These are phyloP conservation scores for Arnoldichthys spilopterus DNA, from an alignment of 2,797 vertebrate genomes.

Conservation along the genomic window DNA sequence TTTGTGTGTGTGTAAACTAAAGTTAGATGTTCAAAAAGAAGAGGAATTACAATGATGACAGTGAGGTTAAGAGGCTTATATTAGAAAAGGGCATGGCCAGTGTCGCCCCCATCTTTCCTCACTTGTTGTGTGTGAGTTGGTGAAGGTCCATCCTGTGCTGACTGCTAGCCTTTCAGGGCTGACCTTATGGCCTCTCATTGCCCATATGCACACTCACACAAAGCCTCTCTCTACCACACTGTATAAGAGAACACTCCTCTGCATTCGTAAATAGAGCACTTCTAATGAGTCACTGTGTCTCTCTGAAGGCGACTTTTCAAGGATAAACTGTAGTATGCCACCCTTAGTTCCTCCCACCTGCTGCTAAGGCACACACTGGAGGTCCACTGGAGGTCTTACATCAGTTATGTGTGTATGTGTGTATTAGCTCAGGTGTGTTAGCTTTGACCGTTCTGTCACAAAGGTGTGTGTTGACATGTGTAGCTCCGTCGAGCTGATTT, in stretches of 20 bases:
- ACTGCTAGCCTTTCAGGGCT: constrained; percentile 4
- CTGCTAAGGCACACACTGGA: not conserved
- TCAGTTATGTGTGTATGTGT: constrained; percentile 62
- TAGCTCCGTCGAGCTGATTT: constrained; percentile 57
- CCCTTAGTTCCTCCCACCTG: not conserved
- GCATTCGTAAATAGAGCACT: constrained; percentile 76
- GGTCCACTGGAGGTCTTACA: not conserved
- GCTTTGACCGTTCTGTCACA: constrained; percentile 69
- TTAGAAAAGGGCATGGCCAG: constrained; percentile 29
- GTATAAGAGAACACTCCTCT: constrained; percentile 55
- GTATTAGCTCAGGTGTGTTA: constrained; percentile 80
- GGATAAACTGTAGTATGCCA: not conserved
- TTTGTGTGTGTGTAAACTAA: not conserved
- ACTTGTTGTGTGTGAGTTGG: constrained; percentile 37
- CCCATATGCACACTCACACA: constrained; percentile 32
- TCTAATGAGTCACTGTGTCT: constrained; percentile 75
- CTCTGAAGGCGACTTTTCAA: not conserved
- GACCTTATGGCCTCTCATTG: constrained; percentile 2
- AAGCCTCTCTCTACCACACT: constrained; percentile 15
- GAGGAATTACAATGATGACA: constrained; percentile 28
- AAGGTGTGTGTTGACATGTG: constrained; percentile 74
- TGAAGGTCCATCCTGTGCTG: constrained; percentile 41
- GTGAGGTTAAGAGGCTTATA: constrained; percentile 31
- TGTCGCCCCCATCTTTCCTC: constrained; percentile 48
- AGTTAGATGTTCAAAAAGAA: not conserved